phyloP scores from a whole-genome alignment of 2,113 vertebrate genomes.

The Poeciliopsis retropinna region DNA sequence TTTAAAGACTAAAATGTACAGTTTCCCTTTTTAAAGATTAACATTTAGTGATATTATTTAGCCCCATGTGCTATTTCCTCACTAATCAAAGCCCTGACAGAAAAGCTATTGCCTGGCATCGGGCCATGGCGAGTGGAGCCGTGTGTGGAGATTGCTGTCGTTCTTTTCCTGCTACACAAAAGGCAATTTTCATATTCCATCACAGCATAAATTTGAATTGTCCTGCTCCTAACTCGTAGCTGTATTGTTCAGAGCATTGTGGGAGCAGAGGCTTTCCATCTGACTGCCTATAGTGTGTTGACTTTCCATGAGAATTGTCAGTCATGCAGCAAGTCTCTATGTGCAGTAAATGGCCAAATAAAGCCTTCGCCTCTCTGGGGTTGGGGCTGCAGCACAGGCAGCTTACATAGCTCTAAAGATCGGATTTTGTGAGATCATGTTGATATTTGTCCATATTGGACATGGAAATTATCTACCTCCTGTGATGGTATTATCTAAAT shows the following conservation, averaged over 20 bases:
- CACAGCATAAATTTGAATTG: slow-evolving; percentile 54
- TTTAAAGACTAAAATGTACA: slow-evolving; percentile 42
- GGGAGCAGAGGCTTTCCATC: slow-evolving; percentile 43
- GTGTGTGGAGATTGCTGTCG: slow-evolving; percentile 20
- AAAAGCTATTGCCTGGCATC: slow-evolving; percentile 20
- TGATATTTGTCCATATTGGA: slow-evolving; percentile 51
- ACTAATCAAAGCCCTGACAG: slow-evolving; percentile 57
- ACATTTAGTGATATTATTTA: slow-evolving; percentile 29
- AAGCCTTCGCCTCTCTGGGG: slow-evolving; percentile 49
- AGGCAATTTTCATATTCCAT: slow-evolving; percentile 61
- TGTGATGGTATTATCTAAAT: slow-evolving; percentile 49
- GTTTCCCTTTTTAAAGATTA: slow-evolving; percentile 52
- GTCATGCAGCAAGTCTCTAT: slow-evolving; percentile 51
- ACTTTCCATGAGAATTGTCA: slow-evolving; percentile 59
- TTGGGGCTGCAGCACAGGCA: slow-evolving; percentile 21
- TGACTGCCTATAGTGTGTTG: slow-evolving; percentile 43
- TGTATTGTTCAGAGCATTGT: slow-evolving; percentile 51
- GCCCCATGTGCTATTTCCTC: slow-evolving; percentile 35
- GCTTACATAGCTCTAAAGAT: slow-evolving; percentile 50
- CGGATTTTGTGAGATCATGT: slow-evolving; percentile 57
- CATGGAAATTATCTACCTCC: slow-evolving; percentile 28
- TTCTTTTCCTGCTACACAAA: slow-evolving; percentile 53
- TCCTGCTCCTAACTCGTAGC: slow-evolving; percentile 48
- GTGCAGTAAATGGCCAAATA: slow-evolving; percentile 52
- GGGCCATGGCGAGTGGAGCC: slow-evolving; percentile 24